Base-by-base conservation (phyloP, 2,113 vertebrate species). In the Hydrolagus affinis region DNA sequence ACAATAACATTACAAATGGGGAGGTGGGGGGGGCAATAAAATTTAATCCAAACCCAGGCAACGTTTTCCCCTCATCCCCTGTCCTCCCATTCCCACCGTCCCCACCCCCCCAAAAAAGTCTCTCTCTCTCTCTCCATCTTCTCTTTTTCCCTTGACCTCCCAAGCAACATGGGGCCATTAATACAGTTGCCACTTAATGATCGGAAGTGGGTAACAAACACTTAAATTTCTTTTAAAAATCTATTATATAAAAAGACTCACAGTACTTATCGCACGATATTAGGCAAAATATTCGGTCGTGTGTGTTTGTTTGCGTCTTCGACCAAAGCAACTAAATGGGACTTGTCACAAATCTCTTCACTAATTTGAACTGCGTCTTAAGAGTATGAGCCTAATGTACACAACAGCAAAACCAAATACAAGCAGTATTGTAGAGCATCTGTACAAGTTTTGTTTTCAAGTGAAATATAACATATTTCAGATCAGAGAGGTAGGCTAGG, bases 241-340 rank as follows among this genome's bases (percentile, higher is more conserved):
- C 73, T 66, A 83, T 32, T 64, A 64, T 64, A 83, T 83, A 83
- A 83, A 77, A 83, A 60, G 78, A 83, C 78, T 83, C 76, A 62
- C 78, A 83, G 60, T 83, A 83, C 62, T 66, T 68, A 83, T 32
- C 66, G 19, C 30, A 83, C 78, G 66, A 83, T 83, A 83, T 83
- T 68, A 83, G 30, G 78, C 32, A 68, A n/a, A 64, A 83, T 83
- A 83, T 83, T 83, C 78, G 64, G 44, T 80, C 77, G 66, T 83
- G 66, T 75, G 73, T 75, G n/a, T n/a, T n/a, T n/a, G n/a, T n/a
- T n/a, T 64, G 60, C 17, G 59, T 83, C 78, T 66, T 62, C 60
- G 66, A 83, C 60, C 78, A 83, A 83, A 83, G 78, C 78, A 83
- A 83, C 77, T 83, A 83, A n/a, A n/a, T n/a, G 25, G 28, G 77